Conservation (phyloP, 2,113 vertebrate species). For the Anseranas semipalmata region DNA sequence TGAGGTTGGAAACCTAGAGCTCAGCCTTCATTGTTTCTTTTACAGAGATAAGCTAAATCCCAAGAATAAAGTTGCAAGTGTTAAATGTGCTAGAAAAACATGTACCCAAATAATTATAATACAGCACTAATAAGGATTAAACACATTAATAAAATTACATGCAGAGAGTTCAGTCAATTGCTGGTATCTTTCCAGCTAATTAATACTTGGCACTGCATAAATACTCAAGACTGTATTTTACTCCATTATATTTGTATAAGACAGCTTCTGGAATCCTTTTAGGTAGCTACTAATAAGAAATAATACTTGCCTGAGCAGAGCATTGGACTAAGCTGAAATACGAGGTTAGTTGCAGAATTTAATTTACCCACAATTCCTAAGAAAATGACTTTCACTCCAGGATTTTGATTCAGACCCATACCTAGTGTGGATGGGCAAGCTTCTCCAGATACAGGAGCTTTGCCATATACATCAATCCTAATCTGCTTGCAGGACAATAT, state of each 20-base stretch:
- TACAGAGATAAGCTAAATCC: neutral
- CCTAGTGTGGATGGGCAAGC: neutral
- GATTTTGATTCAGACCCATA: neutral
- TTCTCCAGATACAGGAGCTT: neutral
- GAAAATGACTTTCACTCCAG: neutral
- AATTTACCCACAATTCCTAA: neutral
- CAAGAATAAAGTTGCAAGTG: neutral
- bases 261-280: neutral
- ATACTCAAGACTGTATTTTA: neutral
- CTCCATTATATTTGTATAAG: neutral
- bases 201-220: slow-evolving; percentile 29
- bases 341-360: neutral
- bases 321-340: neutral
- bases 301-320: neutral
- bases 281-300: slow-evolving; percentile 11
- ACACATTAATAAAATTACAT: slow-evolving; percentile 29
- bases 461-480: neutral
- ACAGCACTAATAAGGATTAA: slow-evolving; percentile 39
- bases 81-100: neutral
- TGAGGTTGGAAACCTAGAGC: neutral
- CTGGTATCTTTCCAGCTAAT: slow-evolving; percentile 39
- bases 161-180: slow-evolving; percentile 10
- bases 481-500: neutral
- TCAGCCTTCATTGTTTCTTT: neutral
- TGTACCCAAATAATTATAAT: neutral